Evolutionary conservation across 2,113 vertebrate species (phyloP), one percentile per base, ranked within the genome.

Genomic region (Tachuris rubrigastra): DNA sequence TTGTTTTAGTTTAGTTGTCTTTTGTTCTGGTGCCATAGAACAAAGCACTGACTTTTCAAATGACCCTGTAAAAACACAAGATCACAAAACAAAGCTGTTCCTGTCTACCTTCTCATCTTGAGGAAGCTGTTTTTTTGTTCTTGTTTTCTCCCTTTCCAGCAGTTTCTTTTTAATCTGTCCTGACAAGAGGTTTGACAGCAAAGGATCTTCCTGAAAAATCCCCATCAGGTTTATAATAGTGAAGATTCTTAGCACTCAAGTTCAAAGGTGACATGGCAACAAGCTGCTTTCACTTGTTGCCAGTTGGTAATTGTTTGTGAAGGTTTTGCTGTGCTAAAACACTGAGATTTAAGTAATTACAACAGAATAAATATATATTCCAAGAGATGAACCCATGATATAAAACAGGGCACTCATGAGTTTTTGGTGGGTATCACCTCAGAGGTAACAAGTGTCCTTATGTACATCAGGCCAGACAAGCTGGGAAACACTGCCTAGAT

Each of bases 21-120:
- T 96, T 96, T 93, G 89, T 93, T 96, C 84, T 47, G 81, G 59
- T 44, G 72, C 55, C 47, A 76, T 9, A 15, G 10, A 84, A 74
- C 44, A 80, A 96, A 62, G 25, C 59, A 68, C 24, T 15, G 60
- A 84, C 87, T 90, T 96, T 85, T 85, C 53, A 46, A 92, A 87
- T 39, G 87, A 95, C 68, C 69, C 72, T 62, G 39, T 52, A 17
- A 81, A 77, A 92, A 91, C 47, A 68, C 35, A n/a, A 50, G 76
- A 88, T 59, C 65, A 92, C 65, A 90, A 81, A 22, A 30, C 23
- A 92, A 87, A 96, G 50, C 65, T 84, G 80, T 33, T 84, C 88
- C 72, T 90, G 80, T 77, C 80, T 80, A 77, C 80, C 88, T 84
- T 72, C 81, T 84, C 53, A 87, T 93, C 85, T 73, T 46, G 23